Conservation (phyloP, 2,888 invertebrate species). For the Apodemia mormo region DNA sequence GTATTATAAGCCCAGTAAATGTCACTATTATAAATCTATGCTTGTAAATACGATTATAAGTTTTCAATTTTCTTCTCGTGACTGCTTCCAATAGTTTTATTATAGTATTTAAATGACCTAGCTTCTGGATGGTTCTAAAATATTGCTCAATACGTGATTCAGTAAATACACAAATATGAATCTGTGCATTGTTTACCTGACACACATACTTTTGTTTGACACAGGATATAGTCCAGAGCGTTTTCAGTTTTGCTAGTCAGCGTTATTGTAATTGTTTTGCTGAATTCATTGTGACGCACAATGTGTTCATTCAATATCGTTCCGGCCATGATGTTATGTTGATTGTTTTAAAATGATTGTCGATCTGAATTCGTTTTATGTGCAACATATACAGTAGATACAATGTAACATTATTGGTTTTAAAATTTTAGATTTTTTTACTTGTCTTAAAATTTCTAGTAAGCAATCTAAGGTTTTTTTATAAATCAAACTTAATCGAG, state of each 20-base stretch:
- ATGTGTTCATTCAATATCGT: constrained; percentile 2
- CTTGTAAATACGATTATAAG: no score
- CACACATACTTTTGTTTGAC: constrained; percentile 26
- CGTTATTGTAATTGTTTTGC: constrained; percentile 33
- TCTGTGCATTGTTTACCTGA: neutral
- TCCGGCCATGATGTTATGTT: neutral
- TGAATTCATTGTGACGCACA: constrained; percentile 10
- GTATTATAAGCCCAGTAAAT: no score
- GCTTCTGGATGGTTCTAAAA: no score
- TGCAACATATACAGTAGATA: neutral
- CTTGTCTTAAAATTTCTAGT: no score
- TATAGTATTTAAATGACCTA: no score
- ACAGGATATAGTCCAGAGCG: constrained; percentile 36
- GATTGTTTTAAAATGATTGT: constrained; percentile 2
- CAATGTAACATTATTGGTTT: no score
- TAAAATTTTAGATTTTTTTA: no score
- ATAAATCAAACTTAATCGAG: no score
- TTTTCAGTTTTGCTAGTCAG: constrained; percentile 23
- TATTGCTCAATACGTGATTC: neutral
- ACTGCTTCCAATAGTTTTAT: no score
- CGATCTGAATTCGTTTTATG: neutral
- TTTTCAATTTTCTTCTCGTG: no score
- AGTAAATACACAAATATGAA: constrained; percentile 2
- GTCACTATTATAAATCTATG: no score
- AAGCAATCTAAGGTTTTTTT: no score